Base-by-base conservation (phyloP, 2,113 vertebrate genomes). In the Odontophorus gujanensis region DNA sequence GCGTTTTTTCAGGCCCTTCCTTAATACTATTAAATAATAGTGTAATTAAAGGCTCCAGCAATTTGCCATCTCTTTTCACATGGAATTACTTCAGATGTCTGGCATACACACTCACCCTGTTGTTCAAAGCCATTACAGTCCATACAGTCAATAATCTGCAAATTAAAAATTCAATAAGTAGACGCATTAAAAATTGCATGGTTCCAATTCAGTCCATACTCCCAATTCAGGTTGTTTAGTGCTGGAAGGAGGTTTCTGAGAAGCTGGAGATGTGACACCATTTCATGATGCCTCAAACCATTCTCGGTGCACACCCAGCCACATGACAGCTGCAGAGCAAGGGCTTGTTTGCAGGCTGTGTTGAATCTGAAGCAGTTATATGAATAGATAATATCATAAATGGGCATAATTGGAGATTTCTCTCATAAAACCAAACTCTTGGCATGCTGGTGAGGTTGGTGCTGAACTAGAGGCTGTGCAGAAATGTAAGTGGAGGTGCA, bases 101-200 rank as follows among this genome's bases (percentile, higher is more conserved):
- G 53, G 92, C 93, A 81, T 96, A 93, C 71, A 63, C 73, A 87
- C n/a, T 96, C 89, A 75, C 71, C 95, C 88, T 95, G 91, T 96
- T 95, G 95, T 97, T 97, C 96, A 95, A 96, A 96, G 95, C 95
- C 94, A 96, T 94, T 95, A 97, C 85, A 95, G 90, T 93, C 96
- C 93, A 96, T 97, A 93, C 94, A 96, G 96, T 97, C 89, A 87
- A 97, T 98, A 97, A 97, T 97, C 96, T 96, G 94, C 94, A 97
- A 97, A 98, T 98, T 97, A 98, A 97, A 98, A 98, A 98, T 97
- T 96, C 96, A 97, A 96, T 98, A 98, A 96, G 92, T 93, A 93
- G 95, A 96, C 75, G 30, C 93, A 95, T 94, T 96, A 91, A 95
- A 96, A 96, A 89, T 91, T 90, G 77, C 83, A 71, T 55, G 71